A percentile compares a stretch with the other conserved stretches of the same genome.
Conservation (phyloP, 2,797 vertebrate species). For the Oophaga sylvatica region DNA sequence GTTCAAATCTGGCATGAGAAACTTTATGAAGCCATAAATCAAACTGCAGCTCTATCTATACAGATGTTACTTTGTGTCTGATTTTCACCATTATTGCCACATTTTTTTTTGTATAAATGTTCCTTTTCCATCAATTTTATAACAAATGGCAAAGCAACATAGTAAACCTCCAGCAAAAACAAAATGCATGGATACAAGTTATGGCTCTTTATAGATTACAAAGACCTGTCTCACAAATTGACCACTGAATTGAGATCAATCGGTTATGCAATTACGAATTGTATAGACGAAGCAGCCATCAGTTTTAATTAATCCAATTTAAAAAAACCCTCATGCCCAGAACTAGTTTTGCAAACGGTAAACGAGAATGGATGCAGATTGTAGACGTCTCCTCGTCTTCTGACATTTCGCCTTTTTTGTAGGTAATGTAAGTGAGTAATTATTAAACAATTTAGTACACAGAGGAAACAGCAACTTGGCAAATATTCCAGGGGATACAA, state of each 20-base stretch:
- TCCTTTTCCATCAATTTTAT: too few species aligned
- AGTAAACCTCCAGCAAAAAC: not conserved
- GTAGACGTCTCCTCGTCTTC: constrained; percentile 2
- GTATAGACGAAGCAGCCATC: not conserved
- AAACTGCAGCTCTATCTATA: too few species aligned
- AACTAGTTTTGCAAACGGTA: not conserved
- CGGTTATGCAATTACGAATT: not conserved
- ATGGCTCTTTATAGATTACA: not conserved
- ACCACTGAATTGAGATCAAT: not conserved
- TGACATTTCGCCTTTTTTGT: constrained; percentile 76
- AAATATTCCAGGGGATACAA: constrained; percentile 96
- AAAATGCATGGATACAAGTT: not conserved
- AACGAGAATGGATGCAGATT: not conserved
- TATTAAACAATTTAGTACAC: constrained; percentile 99
- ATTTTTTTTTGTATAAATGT: too few species aligned
- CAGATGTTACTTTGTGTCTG: too few species aligned
- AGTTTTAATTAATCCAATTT: not conserved
- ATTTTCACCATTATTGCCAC: too few species aligned
- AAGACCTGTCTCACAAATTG: not conserved
- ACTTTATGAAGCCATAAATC: too few species aligned
- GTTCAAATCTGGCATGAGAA: too few species aligned
- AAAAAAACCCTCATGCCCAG: not conserved
- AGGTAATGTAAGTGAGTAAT: constrained; percentile 97
- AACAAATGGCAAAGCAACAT: too few species aligned
- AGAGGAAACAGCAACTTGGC: constrained; percentile 94